Percentiles rank a stretch among this genome's conserved stretches.
Evolutionary conservation across 2,113 vertebrate species (phyloP).

Genomic region (Fregata magnificens): DNA sequence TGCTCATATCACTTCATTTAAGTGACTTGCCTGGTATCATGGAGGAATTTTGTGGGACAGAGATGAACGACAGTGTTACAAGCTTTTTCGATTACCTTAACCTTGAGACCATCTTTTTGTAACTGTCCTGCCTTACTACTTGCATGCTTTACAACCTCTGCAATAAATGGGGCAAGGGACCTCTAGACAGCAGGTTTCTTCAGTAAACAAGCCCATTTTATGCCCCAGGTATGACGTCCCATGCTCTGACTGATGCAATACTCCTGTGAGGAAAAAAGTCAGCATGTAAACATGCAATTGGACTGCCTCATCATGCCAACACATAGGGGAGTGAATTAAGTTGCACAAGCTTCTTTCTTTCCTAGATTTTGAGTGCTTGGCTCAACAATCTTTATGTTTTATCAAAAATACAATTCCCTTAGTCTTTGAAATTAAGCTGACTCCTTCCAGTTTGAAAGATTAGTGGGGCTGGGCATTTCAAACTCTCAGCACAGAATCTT

Average conservation of each 20-base stretch:
- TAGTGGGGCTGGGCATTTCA: fast-evolving
- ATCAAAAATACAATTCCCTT: neutral
- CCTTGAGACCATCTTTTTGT: neutral
- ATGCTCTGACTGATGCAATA: neutral
- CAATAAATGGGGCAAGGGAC: neutral
- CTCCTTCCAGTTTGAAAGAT: neutral
- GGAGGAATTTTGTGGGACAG: neutral
- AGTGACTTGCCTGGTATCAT: neutral
- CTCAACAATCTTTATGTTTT: neutral
- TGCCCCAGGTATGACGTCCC: neutral
- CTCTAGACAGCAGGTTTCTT: neutral
- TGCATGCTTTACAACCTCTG: neutral
- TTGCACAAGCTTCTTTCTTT: neutral
- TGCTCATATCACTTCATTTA: neutral
- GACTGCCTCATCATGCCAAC: neutral
- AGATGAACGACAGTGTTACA: neutral
- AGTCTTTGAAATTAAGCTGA: neutral
- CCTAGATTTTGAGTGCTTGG: neutral
- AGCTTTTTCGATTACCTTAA: neutral
- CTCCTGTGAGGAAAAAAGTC: neutral
- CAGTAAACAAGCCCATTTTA: neutral
- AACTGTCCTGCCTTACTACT: neutral
- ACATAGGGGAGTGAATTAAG: neutral
- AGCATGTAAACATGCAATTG: neutral
- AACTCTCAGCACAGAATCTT: neutral